Percentiles rank a stretch among this genome's conserved stretches.
phyloP scores from a whole-genome alignment of 2,113 vertebrate species.

The Lanius collurio region DNA sequence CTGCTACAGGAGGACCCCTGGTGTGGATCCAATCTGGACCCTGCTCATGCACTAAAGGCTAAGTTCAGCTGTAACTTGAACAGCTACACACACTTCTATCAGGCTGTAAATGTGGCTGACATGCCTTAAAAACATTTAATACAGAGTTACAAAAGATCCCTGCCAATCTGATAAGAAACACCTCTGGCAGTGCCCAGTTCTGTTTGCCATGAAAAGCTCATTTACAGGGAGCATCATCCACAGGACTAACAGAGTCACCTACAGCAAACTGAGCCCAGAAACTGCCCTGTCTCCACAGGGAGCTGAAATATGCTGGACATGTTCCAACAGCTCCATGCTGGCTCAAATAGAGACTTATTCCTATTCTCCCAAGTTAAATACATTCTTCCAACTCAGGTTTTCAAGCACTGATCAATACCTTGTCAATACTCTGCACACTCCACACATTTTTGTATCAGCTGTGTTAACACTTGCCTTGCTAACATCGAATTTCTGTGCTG shows the following conservation, averaged over 20 bases:
- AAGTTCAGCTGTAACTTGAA: not conserved
- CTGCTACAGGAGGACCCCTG: not conserved
- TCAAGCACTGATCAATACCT: not conserved
- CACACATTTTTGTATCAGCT: not conserved
- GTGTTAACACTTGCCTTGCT: not conserved
- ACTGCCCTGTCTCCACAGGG: not conserved
- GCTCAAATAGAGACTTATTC: not conserved
- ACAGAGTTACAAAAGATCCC: not conserved
- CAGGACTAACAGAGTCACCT: not conserved
- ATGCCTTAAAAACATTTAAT: not conserved
- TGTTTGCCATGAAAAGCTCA: not conserved
- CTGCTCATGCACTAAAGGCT: not conserved
- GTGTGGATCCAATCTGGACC: not conserved
- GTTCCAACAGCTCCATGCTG: not conserved
- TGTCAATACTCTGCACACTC: not conserved
- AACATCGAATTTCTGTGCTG: not conserved
- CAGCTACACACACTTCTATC: no score
- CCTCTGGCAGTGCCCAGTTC: not conserved
- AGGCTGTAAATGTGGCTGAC: not conserved
- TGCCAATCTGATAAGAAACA: not conserved
- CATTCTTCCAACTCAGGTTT: not conserved
- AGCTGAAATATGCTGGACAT: not conserved
- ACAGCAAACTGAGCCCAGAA: not conserved
- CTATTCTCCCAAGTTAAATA: not conserved
- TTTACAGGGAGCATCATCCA: not conserved